These are phyloP conservation scores for Leptarthrus brevirostris DNA, from an alignment of 2,888 invertebrate species.

Conservation along the genomic window DNA sequence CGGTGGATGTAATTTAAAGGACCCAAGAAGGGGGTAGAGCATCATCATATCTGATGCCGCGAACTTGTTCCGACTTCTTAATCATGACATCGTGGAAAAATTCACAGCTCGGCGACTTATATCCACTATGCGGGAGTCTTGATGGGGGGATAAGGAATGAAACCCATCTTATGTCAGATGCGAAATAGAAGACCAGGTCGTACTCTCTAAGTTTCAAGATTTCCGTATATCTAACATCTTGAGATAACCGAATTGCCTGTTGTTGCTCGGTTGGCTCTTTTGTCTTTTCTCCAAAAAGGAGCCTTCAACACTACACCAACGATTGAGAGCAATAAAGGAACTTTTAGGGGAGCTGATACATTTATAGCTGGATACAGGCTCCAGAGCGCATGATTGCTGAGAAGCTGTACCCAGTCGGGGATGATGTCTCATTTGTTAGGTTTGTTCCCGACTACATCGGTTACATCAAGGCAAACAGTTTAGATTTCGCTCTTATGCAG, in stretches of 20 bases:
- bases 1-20: not conserved
- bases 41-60: not conserved
- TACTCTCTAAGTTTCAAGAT: not conserved
- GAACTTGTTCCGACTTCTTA: slow-evolving; percentile 34
- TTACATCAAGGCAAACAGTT: slow-evolving; percentile 45
- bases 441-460: slow-evolving; percentile 6
- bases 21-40: not conserved
- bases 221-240: slow-evolving; percentile 18
- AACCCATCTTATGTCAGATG: not conserved
- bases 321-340: not conserved
- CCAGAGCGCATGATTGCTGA: slow-evolving; percentile 39
- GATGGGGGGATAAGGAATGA: slow-evolving; percentile 1
- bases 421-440: slow-evolving; percentile 7
- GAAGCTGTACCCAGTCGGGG: slow-evolving; percentile 20
- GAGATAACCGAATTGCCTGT: slow-evolving; percentile 27
- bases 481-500: slow-evolving; percentile 33
- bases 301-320: not conserved
- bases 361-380: not conserved
- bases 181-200: not conserved
- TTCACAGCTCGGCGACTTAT: not conserved
- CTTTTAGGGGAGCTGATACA: slow-evolving; percentile 23
- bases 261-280: slow-evolving; percentile 8
- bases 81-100: slow-evolving; percentile 11
- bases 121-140: not conserved
- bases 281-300: not conserved